These are phyloP conservation scores for Calliphora vomitoria DNA, from an alignment of 2,888 invertebrate species.

Conservation along the genomic window DNA sequence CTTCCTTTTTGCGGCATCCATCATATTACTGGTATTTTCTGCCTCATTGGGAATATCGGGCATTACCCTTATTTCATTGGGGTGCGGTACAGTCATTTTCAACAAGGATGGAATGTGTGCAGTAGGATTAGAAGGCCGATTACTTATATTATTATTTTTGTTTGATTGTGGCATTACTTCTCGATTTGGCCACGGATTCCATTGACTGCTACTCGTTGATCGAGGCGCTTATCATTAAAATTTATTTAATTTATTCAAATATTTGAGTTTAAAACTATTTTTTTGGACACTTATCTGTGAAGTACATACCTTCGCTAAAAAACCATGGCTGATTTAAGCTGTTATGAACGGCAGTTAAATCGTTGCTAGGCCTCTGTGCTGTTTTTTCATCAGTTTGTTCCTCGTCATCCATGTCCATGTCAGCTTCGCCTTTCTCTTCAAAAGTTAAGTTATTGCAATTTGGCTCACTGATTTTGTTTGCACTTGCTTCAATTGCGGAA, in stretches of 20 bases:
- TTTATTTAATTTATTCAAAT: too few species aligned
- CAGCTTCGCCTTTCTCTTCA: slow-evolving; percentile 92
- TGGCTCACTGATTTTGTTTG: not conserved
- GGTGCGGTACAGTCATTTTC: slow-evolving; percentile 80
- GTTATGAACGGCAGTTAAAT: slow-evolving; percentile 2
- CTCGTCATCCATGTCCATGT: slow-evolving; percentile 93
- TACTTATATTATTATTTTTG: slow-evolving; percentile 23
- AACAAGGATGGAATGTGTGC: slow-evolving; percentile 81
- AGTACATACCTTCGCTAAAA: slow-evolving; percentile 6
- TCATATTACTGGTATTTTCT: slow-evolving; percentile 81
- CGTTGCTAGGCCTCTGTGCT: slow-evolving; percentile 49
- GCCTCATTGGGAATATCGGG: slow-evolving; percentile 36
- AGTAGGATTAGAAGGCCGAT: slow-evolving; percentile 75
- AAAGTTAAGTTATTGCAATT: slow-evolving; percentile 78
- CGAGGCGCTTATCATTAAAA: not conserved
- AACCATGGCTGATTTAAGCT: slow-evolving; percentile 64
- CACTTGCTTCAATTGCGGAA: slow-evolving; percentile 77
- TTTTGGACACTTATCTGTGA: slow-evolving; percentile 30
- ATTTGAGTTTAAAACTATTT: not conserved
- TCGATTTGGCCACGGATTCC: slow-evolving; percentile 45
- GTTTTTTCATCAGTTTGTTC: slow-evolving; percentile 84
- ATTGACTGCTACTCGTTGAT: slow-evolving; percentile 28
- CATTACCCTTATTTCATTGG: slow-evolving; percentile 76
- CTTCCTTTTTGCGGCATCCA: slow-evolving; percentile 94
- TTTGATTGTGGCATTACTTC: slow-evolving; percentile 70